Evolutionary conservation across 2,888 invertebrate species (phyloP), one percentile per base, ranked within the genome.

Genomic region (Eupithecia dodoneata): DNA sequence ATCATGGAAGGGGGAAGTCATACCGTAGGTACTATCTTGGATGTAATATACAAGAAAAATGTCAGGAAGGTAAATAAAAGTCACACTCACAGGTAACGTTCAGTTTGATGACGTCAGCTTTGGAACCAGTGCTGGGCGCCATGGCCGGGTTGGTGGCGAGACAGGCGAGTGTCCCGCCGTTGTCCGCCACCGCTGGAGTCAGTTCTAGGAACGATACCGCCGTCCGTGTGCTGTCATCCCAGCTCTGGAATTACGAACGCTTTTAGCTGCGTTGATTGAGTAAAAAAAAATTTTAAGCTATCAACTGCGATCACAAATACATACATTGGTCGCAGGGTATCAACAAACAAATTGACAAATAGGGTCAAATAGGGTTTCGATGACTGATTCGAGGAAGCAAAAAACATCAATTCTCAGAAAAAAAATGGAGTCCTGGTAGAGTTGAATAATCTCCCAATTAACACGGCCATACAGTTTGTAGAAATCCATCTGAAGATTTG

Each of bases 71-170:
- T n/a, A n/a, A n/a, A n/a, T n/a, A n/a, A n/a, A n/a, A n/a, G n/a
- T n/a, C n/a, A n/a, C n/a, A n/a, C n/a, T 30, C 83, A 95, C 95
- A 95, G 81, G 95, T 95, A 79, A 95, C 93, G 84, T 95, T 95
- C 67, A 95, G 90, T 13, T 91, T 92, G 78, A 95, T 91, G 80
- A 94, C 91, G 82, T 95, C 94, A 72, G 94, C 93, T 75, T 94
- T 95, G 73, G 94, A 94, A 74, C 93, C 94, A 70, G 92, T 87
- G 69, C 88, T 92, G 45, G 94, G 92, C 45, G 93, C 93, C 93
- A 95, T 92, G 6, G 89, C 91, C 6, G 92, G 88, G 85, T 95
- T 95, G 66, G 94, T 94, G 41, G 95, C 94, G 66, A 94, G 89
- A 81, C 95, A 95, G 18, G 95, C 93, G 42, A 95, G 88, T 3